A percentile compares a stretch with the other conserved stretches of the same genome.
These are phyloP conservation scores for Beaufortia kweichowensis DNA, from an alignment of 2,113 vertebrate species.

Conservation along the genomic window DNA sequence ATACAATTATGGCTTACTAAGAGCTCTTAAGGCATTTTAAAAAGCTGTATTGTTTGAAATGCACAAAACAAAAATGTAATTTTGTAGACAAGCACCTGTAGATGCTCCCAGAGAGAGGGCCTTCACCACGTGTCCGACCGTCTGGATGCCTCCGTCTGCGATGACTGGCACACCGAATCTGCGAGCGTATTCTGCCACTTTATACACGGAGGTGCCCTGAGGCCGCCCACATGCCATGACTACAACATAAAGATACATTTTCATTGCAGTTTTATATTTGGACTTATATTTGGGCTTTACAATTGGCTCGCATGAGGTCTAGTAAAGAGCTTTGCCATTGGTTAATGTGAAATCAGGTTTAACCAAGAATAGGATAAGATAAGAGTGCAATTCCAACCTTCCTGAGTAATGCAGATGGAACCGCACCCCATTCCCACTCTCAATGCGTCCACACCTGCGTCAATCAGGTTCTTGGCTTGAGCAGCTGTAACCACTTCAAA, in stretches of 20 bases:
- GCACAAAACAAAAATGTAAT: too few relatives aligned
- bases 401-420: conserved; percentile 93
- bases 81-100: conserved; percentile 73
- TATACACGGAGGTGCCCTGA: conserved; percentile 89
- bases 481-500: conserved; percentile 87
- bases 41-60: too few relatives aligned
- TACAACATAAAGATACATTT: conserved; percentile 47
- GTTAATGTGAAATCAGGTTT: neutral
- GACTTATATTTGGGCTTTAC: neutral
- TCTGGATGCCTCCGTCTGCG: conserved; percentile 89
- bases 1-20: neutral
- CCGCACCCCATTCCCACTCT: conserved; percentile 92
- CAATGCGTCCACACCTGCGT: conserved; percentile 87
- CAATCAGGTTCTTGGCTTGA: conserved; percentile 91
- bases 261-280: too few relatives aligned
- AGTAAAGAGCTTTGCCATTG: neutral
- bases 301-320: neutral
- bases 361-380: neutral
- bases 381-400: conserved; percentile 70
- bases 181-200: conserved; percentile 88
- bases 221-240: conserved; percentile 92
- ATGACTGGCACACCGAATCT: conserved; percentile 89
- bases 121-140: conserved; percentile 89
- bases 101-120: conserved; percentile 89
- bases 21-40: too few relatives aligned